Percentiles rank a stretch among this genome's conserved stretches.
phyloP scores from a whole-genome alignment of 2,113 vertebrate genomes.

The Panthera leo region DNA sequence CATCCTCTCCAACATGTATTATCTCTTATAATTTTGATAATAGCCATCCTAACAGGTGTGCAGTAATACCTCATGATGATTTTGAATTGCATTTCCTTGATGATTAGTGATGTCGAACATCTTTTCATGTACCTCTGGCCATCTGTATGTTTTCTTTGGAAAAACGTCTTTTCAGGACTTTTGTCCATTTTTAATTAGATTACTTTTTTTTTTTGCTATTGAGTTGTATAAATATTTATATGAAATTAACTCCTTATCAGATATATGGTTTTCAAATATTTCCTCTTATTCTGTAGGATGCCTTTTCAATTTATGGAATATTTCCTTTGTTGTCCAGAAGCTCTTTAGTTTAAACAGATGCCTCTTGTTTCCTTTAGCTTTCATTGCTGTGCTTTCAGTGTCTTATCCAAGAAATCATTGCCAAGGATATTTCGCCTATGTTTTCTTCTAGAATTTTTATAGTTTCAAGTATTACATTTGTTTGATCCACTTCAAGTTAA shows the following conservation, averaged over 20 bases:
- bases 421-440: neutral
- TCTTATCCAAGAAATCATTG: neutral
- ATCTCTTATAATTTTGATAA: neutral
- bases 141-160: neutral
- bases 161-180: neutral
- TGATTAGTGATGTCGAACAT: neutral
- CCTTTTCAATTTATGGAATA: neutral
- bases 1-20: neutral
- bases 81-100: neutral
- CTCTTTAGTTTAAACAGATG: neutral
- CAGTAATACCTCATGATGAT: neutral
- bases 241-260: neutral
- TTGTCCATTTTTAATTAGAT: neutral
- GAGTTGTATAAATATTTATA: neutral
- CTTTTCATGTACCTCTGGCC: neutral
- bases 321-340: neutral
- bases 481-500: neutral
- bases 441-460: neutral
- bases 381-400: neutral
- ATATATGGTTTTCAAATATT: neutral
- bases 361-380: neutral
- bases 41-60: neutral
- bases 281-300: neutral
- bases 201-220: neutral
- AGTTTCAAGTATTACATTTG: neutral